A percentile compares a stretch with the other conserved stretches of the same genome.
Conservation (phyloP, 2,113 vertebrate genomes). For the Misgurnus anguillicaudatus region DNA sequence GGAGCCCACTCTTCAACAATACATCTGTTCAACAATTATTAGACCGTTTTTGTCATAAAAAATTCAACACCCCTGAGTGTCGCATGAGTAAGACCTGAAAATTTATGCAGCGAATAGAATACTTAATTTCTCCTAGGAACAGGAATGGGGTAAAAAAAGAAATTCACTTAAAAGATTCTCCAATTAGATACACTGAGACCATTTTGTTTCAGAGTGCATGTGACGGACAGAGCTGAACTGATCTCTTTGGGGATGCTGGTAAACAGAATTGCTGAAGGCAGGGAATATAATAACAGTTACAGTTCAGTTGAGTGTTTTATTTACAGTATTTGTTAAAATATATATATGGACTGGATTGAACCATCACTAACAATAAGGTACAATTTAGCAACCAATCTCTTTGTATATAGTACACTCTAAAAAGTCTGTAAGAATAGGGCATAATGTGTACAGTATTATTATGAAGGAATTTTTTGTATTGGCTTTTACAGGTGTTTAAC, state of each 20-base stretch:
- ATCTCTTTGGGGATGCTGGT: constrained; percentile 18
- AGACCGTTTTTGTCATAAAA: constrained; percentile 98
- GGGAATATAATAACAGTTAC: neutral
- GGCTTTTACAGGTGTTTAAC: too few species aligned
- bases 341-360: too few species aligned
- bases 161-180: constrained; percentile 86
- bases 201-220: constrained; percentile 67
- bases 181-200: constrained; percentile 74
- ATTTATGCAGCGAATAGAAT: constrained; percentile 97
- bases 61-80: constrained; percentile 96
- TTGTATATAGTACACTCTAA: too few species aligned
- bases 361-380: too few species aligned
- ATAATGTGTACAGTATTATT: too few species aligned
- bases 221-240: constrained; percentile 19
- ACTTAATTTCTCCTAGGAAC: constrained; percentile 97
- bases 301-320: neutral
- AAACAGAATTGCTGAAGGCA: neutral
- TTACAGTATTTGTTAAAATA: neutral
- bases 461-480: too few species aligned
- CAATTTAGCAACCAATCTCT: too few species aligned
- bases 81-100: constrained; percentile 93
- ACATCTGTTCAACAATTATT: constrained; percentile 99
- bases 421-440: too few species aligned
- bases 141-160: constrained; percentile 82
- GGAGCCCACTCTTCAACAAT: constrained; percentile 90